These are phyloP conservation scores for Siniperca knerii DNA, from an alignment of 2,113 vertebrate species.

Conservation along the genomic window DNA sequence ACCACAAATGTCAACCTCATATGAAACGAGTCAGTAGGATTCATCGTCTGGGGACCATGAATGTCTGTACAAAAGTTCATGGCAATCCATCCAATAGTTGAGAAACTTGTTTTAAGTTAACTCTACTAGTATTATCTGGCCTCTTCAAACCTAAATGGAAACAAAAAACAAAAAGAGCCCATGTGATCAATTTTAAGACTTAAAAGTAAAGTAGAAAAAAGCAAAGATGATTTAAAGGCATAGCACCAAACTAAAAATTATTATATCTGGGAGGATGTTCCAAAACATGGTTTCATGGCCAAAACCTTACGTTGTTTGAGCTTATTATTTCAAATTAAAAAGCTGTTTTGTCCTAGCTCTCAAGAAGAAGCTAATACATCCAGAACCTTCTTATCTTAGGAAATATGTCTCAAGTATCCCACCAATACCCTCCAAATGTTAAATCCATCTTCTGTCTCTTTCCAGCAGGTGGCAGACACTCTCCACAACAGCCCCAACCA, in stretches of 20 bases:
- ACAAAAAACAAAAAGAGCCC: not conserved
- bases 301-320: not conserved
- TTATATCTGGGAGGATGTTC: not conserved
- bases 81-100: too few species aligned
- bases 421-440: not conserved
- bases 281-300: not conserved
- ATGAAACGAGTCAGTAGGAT: too few species aligned
- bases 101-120: too few species aligned
- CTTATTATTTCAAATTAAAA: not conserved
- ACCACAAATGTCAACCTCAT: too few species aligned
- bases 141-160: not conserved
- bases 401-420: not conserved
- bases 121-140: not conserved
- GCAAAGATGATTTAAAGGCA: not conserved
- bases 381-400: not conserved
- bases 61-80: too few species aligned
- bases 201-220: not conserved
- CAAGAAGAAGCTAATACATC: not conserved
- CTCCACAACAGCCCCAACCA: constrained; percentile 6
- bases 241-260: not conserved
- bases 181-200: not conserved
- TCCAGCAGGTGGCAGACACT: constrained; percentile 68
- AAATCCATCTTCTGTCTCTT: not conserved
- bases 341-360: not conserved
- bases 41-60: too few species aligned